Base-by-base conservation (phyloP, 2,113 vertebrate genomes). In the Oceanites oceanicus region DNA sequence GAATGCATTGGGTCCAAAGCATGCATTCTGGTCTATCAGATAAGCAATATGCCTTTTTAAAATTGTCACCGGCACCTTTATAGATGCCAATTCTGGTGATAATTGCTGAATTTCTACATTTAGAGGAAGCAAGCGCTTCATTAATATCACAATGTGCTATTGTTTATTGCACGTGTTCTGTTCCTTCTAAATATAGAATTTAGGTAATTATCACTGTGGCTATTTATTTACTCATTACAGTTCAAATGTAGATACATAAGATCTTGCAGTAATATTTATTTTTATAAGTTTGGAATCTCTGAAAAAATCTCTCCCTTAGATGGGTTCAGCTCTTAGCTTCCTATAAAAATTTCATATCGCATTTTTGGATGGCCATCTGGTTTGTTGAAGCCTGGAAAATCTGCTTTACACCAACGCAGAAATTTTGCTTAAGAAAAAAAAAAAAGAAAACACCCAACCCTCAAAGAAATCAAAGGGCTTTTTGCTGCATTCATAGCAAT, bases 341-440 rank as follows among this genome's bases (percentile, higher is more conserved):
- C 97, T 98, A 98, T 98, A 98, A 98, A 98, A 98, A 98, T 98
- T 98, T 98, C 97, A 97, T 97, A 97, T 98, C 91, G 97, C 98
- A 98, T 98, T 98, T 98, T 98, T 98, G 98, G 98, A 98, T 98
- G 97, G 97, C 98, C 98, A 98, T 98, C 98, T 98, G 98, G 97
- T 98, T 98, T 98, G 98, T 96, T 98, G 98, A 98, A 98, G 98
- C 97, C 96, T 98, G 97, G 91, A 98, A 98, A 98, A 98, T 98
- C 98, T 98, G 98, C 98, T 98, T 98, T 98, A 98, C 98, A 98
- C 98, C 98, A 98, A 98, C 97, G 98, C 98, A 98, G 97, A 98
- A 98, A 97, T 98, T 98, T 98, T 97, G 91, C 97, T 98, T 72
- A 80, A 87, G n/a, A 77, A 96, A 97, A 98, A 98, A 97, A 98